These are phyloP conservation scores for Taenaris catops DNA, from an alignment of 2,888 invertebrate genomes.

Conservation along the genomic window DNA sequence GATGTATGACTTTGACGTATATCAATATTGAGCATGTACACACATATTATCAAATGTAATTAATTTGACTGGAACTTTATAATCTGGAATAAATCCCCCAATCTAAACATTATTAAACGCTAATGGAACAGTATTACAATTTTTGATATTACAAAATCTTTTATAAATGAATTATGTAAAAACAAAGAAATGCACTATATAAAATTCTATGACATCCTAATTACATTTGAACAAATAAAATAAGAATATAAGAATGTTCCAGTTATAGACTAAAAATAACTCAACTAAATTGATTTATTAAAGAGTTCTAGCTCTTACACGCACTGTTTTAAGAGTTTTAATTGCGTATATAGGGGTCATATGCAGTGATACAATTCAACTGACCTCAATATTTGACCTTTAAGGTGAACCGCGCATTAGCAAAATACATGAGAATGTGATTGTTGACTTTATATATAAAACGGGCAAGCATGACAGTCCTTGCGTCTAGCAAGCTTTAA, in stretches of 20 bases:
- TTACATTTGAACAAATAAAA: too few species aligned
- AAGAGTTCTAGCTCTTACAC: not conserved
- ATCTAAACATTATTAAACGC: too few species aligned
- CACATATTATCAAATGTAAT: too few species aligned
- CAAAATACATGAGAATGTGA: slow-evolving; percentile 23
- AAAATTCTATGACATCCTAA: too few species aligned
- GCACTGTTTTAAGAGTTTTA: not conserved
- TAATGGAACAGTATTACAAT: too few species aligned
- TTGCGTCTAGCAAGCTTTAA: slow-evolving; percentile 7
- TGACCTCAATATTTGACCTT: slow-evolving; percentile 27
- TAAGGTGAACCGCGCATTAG: slow-evolving; percentile 24
- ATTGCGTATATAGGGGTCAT: slow-evolving; percentile 3
- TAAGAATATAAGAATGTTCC: slow-evolving; percentile 4
- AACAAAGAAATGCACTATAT: too few species aligned
- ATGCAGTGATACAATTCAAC: slow-evolving; percentile 17
- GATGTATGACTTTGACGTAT: too few species aligned
- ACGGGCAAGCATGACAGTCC: slow-evolving; percentile 10
- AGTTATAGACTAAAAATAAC: not conserved
- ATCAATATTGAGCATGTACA: too few species aligned
- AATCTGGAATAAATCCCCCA: too few species aligned
- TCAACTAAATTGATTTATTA: not conserved
- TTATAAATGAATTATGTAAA: too few species aligned
- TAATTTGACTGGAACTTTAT: too few species aligned
- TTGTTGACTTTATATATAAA: slow-evolving; percentile 12
- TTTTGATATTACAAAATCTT: too few species aligned